Evolutionary conservation across 1,140 invertebrate genomes (phyloP).

Genomic region (Trachymyrmex septentrionalis): DNA sequence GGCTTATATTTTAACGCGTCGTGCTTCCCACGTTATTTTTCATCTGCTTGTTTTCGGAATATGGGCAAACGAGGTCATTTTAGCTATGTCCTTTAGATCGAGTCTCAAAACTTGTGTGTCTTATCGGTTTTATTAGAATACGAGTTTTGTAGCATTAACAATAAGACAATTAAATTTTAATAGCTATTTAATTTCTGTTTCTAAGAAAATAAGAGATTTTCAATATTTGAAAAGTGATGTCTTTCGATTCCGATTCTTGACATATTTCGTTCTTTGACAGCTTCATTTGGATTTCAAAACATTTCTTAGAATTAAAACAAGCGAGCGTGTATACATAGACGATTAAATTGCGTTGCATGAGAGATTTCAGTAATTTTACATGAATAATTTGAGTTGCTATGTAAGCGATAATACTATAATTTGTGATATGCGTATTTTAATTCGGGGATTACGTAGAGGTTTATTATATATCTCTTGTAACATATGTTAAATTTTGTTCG

Average conservation of each 20-base stretch:
- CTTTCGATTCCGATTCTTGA: background rate
- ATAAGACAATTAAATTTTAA: background rate
- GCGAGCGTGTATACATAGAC: background rate
- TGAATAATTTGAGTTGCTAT: conserved; percentile 49
- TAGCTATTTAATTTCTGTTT: background rate
- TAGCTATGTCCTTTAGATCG: background rate
- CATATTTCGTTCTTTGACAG: background rate
- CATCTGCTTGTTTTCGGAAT: background rate
- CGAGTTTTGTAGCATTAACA: background rate
- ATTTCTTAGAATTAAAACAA: background rate
- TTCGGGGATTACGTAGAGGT: conserved; percentile 19
- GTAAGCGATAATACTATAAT: conserved; percentile 44
- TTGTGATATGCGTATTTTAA: conserved; percentile 37
- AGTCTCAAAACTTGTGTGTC: background rate
- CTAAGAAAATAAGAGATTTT: background rate
- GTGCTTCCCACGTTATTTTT: conserved; percentile 20
- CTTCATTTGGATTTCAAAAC: conserved; percentile 5
- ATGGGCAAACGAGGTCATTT: background rate
- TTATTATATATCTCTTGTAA: conserved; percentile 24
- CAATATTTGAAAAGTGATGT: background rate
- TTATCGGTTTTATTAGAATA: background rate
- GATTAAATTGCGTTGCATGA: conserved; percentile 25
- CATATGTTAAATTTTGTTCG: conserved; percentile 33
- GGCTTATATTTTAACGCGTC: conserved; percentile 53
- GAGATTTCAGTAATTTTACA: conserved; percentile 32